Evolutionary conservation across 2,888 invertebrate species (phyloP).

Genomic region (Plebejus anna): DNA sequence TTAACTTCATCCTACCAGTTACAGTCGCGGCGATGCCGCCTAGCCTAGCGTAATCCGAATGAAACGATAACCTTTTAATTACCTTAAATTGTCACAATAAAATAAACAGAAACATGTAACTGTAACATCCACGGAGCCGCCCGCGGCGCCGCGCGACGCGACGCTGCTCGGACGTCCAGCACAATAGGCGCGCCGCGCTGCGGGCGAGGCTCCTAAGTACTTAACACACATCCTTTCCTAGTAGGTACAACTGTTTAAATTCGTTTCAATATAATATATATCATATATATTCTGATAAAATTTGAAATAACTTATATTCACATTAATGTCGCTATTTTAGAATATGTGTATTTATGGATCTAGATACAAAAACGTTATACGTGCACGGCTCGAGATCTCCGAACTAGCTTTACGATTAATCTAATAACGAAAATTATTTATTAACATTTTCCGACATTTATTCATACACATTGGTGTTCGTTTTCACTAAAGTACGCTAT

Average conservation of each 20-base stretch:
- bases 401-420: slow-evolving; percentile 36
- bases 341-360: slow-evolving; percentile 72
- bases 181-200: background rate
- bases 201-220: slow-evolving; percentile 10
- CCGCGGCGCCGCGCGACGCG: slow-evolving; percentile 30
- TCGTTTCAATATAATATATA: slow-evolving; percentile 68
- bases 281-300: slow-evolving; percentile 72
- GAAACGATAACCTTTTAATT: slow-evolving; percentile 58
- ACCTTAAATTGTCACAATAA: slow-evolving; percentile 68
- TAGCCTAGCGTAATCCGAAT: slow-evolving; percentile 75
- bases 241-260: slow-evolving; percentile 60
- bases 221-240: slow-evolving; percentile 48
- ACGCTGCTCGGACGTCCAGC: background rate
- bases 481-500: slow-evolving; percentile 17
- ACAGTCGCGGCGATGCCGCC: slow-evolving; percentile 70
- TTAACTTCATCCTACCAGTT: slow-evolving; percentile 55
- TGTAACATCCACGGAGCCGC: slow-evolving; percentile 58
- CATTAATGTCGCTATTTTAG: slow-evolving; percentile 68
- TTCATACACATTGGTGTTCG: slow-evolving; percentile 30
- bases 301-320: slow-evolving; percentile 76
- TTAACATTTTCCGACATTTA: slow-evolving; percentile 29
- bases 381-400: slow-evolving; percentile 73
- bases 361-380: slow-evolving; percentile 60
- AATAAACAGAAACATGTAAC: slow-evolving; percentile 61
- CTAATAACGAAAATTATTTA: slow-evolving; percentile 30